These are phyloP conservation scores for Salticus scenicus DNA, from an alignment of 2,888 invertebrate genomes.

Conservation along the genomic window DNA sequence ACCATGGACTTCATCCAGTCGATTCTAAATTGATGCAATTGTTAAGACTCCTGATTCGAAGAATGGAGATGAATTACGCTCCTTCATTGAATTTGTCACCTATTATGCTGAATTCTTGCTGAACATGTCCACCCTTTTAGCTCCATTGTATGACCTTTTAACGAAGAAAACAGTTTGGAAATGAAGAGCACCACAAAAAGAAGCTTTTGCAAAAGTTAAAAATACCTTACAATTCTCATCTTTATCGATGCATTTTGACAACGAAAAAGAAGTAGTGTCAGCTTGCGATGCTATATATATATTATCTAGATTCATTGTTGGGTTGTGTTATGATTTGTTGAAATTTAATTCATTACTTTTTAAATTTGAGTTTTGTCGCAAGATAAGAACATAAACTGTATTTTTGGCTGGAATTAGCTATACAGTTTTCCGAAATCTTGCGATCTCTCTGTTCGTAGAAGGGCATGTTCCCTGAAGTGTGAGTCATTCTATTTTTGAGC, in stretches of 20 bases:
- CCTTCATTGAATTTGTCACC: slow-evolving; percentile 73
- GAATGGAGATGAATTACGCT: slow-evolving; percentile 72
- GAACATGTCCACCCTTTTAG: slow-evolving; percentile 71
- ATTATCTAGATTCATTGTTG: too few relatives aligned
- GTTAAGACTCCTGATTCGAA: slow-evolving; percentile 72
- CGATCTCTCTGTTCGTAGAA: too few relatives aligned
- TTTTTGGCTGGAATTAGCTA: too few relatives aligned
- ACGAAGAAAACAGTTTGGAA: slow-evolving; percentile 70
- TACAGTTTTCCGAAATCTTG: too few relatives aligned
- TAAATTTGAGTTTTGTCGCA: too few relatives aligned
- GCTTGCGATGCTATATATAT: slow-evolving; percentile 76
- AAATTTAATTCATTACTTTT: too few relatives aligned
- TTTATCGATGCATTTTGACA: slow-evolving; percentile 74
- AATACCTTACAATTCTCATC: slow-evolving; percentile 69
- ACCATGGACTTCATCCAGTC: slow-evolving; percentile 71
- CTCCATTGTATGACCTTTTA: slow-evolving; percentile 70
- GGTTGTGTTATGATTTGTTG: too few relatives aligned
- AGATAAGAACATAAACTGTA: too few relatives aligned
- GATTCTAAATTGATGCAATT: slow-evolving; percentile 72
- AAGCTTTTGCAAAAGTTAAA: slow-evolving; percentile 72
- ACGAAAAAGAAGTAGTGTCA: slow-evolving; percentile 72
- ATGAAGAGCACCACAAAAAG: slow-evolving; percentile 60
- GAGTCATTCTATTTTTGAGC: too few relatives aligned
- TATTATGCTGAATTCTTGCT: slow-evolving; percentile 73
- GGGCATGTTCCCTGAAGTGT: too few relatives aligned